Evolutionary conservation across 2,888 invertebrate species (phyloP), one percentile per base, ranked within the genome.

Genomic region (Cetonia aurata): DNA sequence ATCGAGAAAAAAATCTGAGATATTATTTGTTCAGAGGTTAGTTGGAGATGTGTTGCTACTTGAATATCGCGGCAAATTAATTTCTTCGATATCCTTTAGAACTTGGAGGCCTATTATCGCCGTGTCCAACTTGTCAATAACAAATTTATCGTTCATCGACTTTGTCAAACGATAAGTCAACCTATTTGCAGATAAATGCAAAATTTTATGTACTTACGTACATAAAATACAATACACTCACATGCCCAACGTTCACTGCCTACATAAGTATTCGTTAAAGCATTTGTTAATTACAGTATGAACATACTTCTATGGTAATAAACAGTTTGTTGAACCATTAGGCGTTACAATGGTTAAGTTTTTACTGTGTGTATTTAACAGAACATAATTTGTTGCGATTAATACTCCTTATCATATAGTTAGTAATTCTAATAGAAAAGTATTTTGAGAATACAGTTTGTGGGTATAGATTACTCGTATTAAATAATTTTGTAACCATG

Each of bases 171-270:
- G 67, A 67, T 67, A 67, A 67, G 67, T 46, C 48, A 57, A 57
- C 67, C 57, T 67, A 67, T 67, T 67, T 67, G 67, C 67, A 57
- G 67, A 67, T 65, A 65, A 57, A 67, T 67, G 67, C 67, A 67
- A 67, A 67, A 67, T 67, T 66, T 6, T 60, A 25, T 37, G 42
- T 66, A 42, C 19, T 1, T 52, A 13, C 44, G 55, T 37, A 13
- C 48, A 48, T 15, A 3, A n/a, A n/a, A n/a, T n/a, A 31, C 1
- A 25, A 15, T 53, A 53, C 25, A 53, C 19, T 19, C 52, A 53
- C 17, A 4, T 4, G 3, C 4, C 3, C 25, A 4, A 4, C 25
- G 25, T 25, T 25, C n/a, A n/a, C n/a, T 25, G 1, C 3, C 25
- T 25, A 4, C 25, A 4, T 4, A 25, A 25, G 37, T 37, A 37